A percentile compares a stretch with the other conserved stretches of the same genome.
Evolutionary conservation across 2,113 vertebrate species (phyloP).

Genomic region (Salminus brasiliensis): DNA sequence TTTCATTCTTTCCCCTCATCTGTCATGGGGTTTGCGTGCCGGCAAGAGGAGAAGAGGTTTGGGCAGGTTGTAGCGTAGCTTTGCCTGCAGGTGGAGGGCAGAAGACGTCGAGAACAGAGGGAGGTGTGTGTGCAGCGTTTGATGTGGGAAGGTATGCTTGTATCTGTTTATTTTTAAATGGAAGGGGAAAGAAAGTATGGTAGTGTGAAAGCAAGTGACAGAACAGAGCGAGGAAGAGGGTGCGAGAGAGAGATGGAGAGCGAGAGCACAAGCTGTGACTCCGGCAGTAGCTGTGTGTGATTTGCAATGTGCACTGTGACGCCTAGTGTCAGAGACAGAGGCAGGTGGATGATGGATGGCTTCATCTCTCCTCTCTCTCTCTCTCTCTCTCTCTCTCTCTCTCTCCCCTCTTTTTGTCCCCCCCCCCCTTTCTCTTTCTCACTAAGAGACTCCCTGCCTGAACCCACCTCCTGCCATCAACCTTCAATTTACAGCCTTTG

Average conservation of each 20-base stretch:
- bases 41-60: neutral
- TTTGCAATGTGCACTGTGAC: constrained; percentile 58
- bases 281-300: constrained; percentile 55
- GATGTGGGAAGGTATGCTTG: constrained; percentile 21
- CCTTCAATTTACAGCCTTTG: constrained; percentile 32
- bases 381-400: constrained; percentile 39
- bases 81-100: constrained; percentile 20
- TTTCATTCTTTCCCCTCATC: too few species aligned
- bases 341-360: constrained; percentile 59
- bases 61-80: neutral
- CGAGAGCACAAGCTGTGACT: constrained; percentile 43
- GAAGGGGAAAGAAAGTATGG: constrained; percentile 46
- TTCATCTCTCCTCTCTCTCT: constrained; percentile 49
- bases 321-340: constrained; percentile 51
- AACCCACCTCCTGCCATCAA: constrained; percentile 1
- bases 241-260: constrained; percentile 42
- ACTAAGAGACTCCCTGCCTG: constrained; percentile 33
- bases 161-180: constrained; percentile 47
- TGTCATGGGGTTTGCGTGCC: neutral
- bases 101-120: neutral
- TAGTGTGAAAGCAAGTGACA: constrained; percentile 45
- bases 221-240: constrained; percentile 42
- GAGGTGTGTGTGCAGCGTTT: neutral
- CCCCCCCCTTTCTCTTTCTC: constrained; percentile 31
- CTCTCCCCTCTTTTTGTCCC: constrained; percentile 17